These are phyloP conservation scores for Pogonocichla stellata DNA, from an alignment of 2,113 vertebrate genomes.

Conservation along the genomic window DNA sequence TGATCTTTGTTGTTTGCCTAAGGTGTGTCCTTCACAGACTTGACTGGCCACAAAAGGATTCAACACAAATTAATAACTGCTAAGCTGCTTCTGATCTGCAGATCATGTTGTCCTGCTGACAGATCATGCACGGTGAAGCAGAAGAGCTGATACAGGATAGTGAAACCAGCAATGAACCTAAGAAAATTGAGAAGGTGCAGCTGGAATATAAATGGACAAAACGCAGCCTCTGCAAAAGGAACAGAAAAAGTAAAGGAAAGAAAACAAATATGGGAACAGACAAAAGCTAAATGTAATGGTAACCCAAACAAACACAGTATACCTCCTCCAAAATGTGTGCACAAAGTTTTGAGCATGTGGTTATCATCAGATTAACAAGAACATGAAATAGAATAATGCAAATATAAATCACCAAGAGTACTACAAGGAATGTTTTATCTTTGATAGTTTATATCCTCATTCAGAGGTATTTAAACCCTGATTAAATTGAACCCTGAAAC, in stretches of 20 bases:
- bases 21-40: constrained; percentile 14
- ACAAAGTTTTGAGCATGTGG: neutral
- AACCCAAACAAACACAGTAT: neutral
- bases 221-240: neutral
- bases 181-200: neutral
- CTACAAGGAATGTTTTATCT: neutral
- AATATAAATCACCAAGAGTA: neutral
- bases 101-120: constrained; percentile 38
- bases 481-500: constrained; percentile 7
- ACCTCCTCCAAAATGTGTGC: neutral
- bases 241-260: neutral
- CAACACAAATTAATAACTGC: constrained; percentile 5
- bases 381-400: neutral
- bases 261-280: neutral
- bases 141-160: neutral
- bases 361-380: neutral
- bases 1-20: neutral
- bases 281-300: neutral
- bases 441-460: neutral
- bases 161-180: constrained; percentile 31
- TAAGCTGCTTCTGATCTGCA: constrained; percentile 22
- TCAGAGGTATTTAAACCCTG: constrained; percentile 20
- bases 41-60: constrained; percentile 38
- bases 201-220: constrained; percentile 28
- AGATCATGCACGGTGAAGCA: constrained; percentile 29